Evolutionary conservation across 2,797 vertebrate genomes (phyloP), one percentile per base, ranked within the genome.

Genomic region (Mus minutoides): DNA sequence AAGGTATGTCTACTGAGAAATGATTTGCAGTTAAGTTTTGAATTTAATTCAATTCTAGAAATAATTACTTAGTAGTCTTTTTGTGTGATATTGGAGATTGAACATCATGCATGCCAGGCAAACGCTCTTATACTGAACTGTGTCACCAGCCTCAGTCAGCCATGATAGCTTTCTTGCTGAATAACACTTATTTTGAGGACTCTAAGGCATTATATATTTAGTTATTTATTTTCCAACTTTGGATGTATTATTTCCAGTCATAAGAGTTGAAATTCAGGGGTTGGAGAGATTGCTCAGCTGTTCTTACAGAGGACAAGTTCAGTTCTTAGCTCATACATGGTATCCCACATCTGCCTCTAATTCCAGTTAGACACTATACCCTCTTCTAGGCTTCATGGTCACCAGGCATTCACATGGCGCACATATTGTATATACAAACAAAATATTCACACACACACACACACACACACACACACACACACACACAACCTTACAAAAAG

Each of bases 221-320:
- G 91, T 97, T 97, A 95, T 96, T 97, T 97, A 90, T 90, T 79
- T 97, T 91, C 88, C 96, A 97, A 96, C 95, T 97, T 93, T 97
- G 97, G 97, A 96, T 96, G 43, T 69, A 67, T 49, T 95, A 84
- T 90, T 89, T 92, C 94, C 91, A 95, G 94, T 93, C 31, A 94
- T 91, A 94, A 98, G 97, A 97, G 93, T 73, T 90, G 92, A 97
- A 97, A 97, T 91, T 96, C 88, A 67, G 10, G 29, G 40, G 31
- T 7, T 13, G 60, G 40, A 43, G 24, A 49, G 60, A 7, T 64
- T 11, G 29, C 10, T 34, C 34, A 14, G 1, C 29, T 64, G 10
- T 46, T 34, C 62, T 64, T 49, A 64, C 10, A 34, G 29, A 84
- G 19, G 19, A 34, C 17, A 6, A 31, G 46, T 34, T 64, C 58